Conservation (phyloP, 2,113 vertebrate genomes). For the Sitta europaea region DNA sequence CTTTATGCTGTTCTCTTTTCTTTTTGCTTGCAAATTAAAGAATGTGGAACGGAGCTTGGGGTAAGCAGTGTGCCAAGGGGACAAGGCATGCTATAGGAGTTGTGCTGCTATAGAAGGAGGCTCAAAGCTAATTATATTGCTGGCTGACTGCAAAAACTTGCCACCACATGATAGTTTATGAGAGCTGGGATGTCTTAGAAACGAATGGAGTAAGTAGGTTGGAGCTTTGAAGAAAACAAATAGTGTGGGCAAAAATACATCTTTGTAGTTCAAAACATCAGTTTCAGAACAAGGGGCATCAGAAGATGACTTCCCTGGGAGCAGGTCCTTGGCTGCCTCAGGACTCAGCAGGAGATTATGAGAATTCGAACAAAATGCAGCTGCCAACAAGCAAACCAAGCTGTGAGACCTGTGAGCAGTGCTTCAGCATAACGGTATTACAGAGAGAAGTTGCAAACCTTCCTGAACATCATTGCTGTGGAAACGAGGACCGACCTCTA, state of each 20-base stretch:
- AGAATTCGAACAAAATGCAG: background rate
- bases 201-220: background rate
- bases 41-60: background rate
- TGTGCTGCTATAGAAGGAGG: background rate
- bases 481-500: background rate
- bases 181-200: background rate
- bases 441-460: background rate
- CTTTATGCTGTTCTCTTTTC: background rate
- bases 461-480: background rate
- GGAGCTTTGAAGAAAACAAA: background rate
- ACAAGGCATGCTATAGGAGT: background rate
- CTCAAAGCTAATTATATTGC: background rate
- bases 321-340: background rate
- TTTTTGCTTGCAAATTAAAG: background rate
- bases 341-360: background rate
- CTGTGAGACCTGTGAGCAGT: background rate
- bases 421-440: fast-evolving
- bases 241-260: background rate
- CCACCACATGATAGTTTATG: background rate
- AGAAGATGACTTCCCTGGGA: background rate
- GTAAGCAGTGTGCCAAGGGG: background rate
- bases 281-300: fast-evolving
- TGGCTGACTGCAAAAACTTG: background rate
- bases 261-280: background rate
- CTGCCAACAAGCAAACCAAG: background rate